Percentiles rank a stretch among this genome's conserved stretches.
phyloP scores from a whole-genome alignment of 2,113 vertebrate genomes.

The Sphaerodactylus townsendi region DNA sequence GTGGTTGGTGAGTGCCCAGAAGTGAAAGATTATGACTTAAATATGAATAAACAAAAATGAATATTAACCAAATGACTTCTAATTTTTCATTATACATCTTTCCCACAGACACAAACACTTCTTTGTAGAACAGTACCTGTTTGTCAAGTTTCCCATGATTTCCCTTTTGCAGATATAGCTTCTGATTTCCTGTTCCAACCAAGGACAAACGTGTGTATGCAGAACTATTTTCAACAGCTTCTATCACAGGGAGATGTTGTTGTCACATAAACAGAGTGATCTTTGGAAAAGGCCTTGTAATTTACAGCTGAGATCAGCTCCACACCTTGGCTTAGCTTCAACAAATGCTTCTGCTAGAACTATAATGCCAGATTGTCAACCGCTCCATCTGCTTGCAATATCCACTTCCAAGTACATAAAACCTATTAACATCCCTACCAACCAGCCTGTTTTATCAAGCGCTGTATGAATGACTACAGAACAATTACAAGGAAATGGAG shows the following conservation, averaged over 20 bases:
- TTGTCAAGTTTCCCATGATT: background rate
- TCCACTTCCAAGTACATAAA: slow-evolving; percentile 58
- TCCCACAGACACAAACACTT: no score
- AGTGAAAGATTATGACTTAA: background rate
- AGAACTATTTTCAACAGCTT: slow-evolving; percentile 25
- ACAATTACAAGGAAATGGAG: slow-evolving; percentile 50
- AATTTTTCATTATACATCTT: background rate
- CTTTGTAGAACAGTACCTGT: background rate
- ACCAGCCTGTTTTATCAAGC: slow-evolving; percentile 67
- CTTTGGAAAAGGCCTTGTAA: slow-evolving; percentile 57
- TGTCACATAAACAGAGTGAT: slow-evolving; percentile 7
- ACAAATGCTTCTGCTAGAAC: slow-evolving; percentile 36
- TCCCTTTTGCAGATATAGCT: background rate
- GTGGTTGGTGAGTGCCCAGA: background rate
- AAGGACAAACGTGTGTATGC: slow-evolving; percentile 25
- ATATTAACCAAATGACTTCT: background rate
- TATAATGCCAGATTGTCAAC: slow-evolving; percentile 39
- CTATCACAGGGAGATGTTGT: background rate
- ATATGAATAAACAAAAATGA: background rate
- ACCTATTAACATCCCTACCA: slow-evolving; percentile 47
- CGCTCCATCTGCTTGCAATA: slow-evolving; percentile 67
- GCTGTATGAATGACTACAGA: slow-evolving; percentile 64
- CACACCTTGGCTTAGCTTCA: slow-evolving; percentile 44
- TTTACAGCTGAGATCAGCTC: slow-evolving; percentile 57
- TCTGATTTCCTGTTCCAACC: background rate